These are phyloP conservation scores for Dicentrarchus labrax DNA, from an alignment of 2,113 vertebrate genomes.

Conservation along the genomic window DNA sequence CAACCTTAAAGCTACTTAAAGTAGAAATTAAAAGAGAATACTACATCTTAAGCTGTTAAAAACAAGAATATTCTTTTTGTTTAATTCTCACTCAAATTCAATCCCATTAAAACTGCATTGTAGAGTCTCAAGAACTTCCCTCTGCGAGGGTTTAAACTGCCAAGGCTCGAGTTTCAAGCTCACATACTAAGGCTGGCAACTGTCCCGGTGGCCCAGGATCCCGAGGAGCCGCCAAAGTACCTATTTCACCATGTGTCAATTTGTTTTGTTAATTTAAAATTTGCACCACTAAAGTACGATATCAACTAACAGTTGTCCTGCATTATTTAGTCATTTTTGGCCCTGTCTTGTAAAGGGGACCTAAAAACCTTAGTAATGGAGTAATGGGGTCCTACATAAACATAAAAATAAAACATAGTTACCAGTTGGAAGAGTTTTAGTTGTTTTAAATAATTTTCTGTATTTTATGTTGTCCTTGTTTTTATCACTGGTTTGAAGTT, in stretches of 20 bases:
- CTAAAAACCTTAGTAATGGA: not conserved
- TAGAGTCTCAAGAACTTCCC: not conserved
- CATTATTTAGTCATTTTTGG: not conserved
- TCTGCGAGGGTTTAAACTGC: not conserved
- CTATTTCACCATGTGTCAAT: not conserved
- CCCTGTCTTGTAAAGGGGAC: too few species aligned
- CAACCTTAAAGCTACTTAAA: too few species aligned
- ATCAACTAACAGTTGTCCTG: not conserved
- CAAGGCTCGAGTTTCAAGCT: constrained; percentile 1
- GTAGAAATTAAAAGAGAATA: too few species aligned
- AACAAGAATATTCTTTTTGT: too few species aligned
- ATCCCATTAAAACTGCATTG: too few species aligned
- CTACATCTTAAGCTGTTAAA: too few species aligned
- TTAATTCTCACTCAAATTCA: not conserved
- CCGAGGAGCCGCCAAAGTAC: too few species aligned
- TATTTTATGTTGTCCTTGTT: not conserved
- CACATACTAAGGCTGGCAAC: not conserved
- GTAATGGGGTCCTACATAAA: not conserved
- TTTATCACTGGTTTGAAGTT: not conserved
- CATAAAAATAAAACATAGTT: too few species aligned
- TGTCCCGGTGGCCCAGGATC: too few species aligned
- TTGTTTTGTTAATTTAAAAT: not conserved
- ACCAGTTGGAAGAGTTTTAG: not conserved
- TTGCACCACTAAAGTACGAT: not conserved
- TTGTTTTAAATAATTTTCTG: not conserved